Evolutionary conservation across 2,113 vertebrate genomes (phyloP), one percentile per base, ranked within the genome.

Genomic region (Theristicus caerulescens): DNA sequence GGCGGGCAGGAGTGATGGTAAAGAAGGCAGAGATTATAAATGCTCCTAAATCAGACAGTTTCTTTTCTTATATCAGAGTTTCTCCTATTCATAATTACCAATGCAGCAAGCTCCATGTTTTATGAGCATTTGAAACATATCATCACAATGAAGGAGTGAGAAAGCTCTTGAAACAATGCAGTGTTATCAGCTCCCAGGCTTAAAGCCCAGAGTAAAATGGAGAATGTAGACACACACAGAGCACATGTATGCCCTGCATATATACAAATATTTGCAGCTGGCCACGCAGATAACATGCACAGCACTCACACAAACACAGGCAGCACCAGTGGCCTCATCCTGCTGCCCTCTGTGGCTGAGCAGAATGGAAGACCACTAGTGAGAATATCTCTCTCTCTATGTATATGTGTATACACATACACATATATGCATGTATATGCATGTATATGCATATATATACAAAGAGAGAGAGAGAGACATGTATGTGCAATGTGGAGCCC

Each of bases 1-100:
- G 12, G 18, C 38, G 9, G 38, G 13, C 0, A 1, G 34, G 13
- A 58, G 19, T 21, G 21, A 24, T 65, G 29, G 26, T 58, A n/a
- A 88, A 71, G 36, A 66, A 71, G 51, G 61, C 38, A 92, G 47
- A 92, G 32, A 93, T 80, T 93, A 93, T 19, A 96, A 86, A 96
- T 52, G 32, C n/a, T 87, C 42, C 82, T n/a, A 93, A 86, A 96
- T 91, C 49, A 92, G 59, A 44, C 11, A 24, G 3, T 62, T 86
- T 90, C 51, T 86, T 92, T 95, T 88, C 73, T 58, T 78, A 31
- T 69, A 83, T 62, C n/a, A 86, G n/a, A 36, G 34, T 26, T 86
- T 72, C 16, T 88, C n/a, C 34, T 91, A 81, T 76, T 51, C 61
- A 59, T n/a, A 72, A 34, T 64, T 52, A 83, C 22, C 59, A 61